Conservation (phyloP, 2,113 vertebrate genomes). For the Mormyrus lacerda region DNA sequence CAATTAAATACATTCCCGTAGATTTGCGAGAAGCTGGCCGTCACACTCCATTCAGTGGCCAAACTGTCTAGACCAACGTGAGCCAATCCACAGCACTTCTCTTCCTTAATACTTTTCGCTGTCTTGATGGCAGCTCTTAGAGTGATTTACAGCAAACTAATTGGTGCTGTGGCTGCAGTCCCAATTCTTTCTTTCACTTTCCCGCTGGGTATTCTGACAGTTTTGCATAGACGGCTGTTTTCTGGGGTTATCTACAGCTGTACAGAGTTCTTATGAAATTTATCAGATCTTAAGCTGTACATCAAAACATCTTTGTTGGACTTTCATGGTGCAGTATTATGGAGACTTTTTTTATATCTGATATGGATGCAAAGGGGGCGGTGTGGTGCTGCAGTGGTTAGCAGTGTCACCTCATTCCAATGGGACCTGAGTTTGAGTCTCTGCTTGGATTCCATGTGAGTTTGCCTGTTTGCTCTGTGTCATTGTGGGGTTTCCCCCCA, state of each 20-base stretch:
- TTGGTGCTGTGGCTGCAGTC: not conserved
- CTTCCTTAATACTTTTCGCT: slow-evolving; percentile 51
- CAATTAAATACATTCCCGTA: not conserved
- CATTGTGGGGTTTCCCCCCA: no score
- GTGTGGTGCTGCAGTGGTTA: no score
- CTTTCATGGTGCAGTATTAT: not conserved
- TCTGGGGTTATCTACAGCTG: not conserved
- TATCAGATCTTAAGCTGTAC: not conserved
- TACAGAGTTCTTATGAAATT: not conserved
- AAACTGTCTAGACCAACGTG: slow-evolving; percentile 37
- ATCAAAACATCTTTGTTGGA: not conserved
- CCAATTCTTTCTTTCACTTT: not conserved
- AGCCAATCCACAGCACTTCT: slow-evolving; percentile 42
- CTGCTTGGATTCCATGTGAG: no score
- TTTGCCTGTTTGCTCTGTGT: no score
- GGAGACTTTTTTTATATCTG: not conserved
- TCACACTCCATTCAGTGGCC: not conserved
- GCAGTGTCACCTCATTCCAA: no score
- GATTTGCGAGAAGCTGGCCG: not conserved
- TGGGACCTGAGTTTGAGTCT: no score
- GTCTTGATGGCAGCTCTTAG: slow-evolving; percentile 27
- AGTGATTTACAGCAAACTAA: slow-evolving; percentile 16
- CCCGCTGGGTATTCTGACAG: not conserved
- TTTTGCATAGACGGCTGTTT: not conserved
- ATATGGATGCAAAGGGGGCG: not conserved